Evolutionary conservation across 2,797 vertebrate species (phyloP).

Genomic region (Gadopsis marmoratus): DNA sequence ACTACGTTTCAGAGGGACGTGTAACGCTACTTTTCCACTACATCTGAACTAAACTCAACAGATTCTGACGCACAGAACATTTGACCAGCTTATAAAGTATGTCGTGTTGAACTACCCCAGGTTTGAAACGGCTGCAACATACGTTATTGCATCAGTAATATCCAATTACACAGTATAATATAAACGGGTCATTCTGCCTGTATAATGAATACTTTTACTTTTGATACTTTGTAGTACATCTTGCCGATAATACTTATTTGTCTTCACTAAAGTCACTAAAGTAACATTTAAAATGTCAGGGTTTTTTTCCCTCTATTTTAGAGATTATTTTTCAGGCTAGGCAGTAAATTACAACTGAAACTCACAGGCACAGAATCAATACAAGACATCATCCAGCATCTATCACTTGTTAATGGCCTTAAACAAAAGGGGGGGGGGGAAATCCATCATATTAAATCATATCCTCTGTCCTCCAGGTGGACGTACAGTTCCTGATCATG

Average conservation of each 20-base stretch:
- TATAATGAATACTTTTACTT: background rate
- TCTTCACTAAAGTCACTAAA: background rate
- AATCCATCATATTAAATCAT: background rate
- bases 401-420: background rate
- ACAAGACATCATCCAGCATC: background rate
- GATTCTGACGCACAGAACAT: background rate
- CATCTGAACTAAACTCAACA: background rate
- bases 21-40: background rate
- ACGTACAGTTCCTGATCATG: constrained; percentile 91
- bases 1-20: background rate
- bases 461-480: constrained; percentile 82
- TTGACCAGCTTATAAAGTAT: background rate
- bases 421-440: background rate
- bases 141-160: background rate
- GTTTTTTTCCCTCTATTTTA: background rate
- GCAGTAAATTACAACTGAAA: background rate
- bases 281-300: background rate
- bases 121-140: background rate
- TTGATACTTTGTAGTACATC: background rate
- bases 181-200: background rate
- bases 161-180: background rate
- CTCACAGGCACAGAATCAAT: too few species aligned
- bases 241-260: background rate
- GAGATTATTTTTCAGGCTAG: background rate
- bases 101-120: background rate